These are phyloP conservation scores for Asteroscopus sphinx DNA, from an alignment of 2,888 invertebrate species.

Conservation along the genomic window DNA sequence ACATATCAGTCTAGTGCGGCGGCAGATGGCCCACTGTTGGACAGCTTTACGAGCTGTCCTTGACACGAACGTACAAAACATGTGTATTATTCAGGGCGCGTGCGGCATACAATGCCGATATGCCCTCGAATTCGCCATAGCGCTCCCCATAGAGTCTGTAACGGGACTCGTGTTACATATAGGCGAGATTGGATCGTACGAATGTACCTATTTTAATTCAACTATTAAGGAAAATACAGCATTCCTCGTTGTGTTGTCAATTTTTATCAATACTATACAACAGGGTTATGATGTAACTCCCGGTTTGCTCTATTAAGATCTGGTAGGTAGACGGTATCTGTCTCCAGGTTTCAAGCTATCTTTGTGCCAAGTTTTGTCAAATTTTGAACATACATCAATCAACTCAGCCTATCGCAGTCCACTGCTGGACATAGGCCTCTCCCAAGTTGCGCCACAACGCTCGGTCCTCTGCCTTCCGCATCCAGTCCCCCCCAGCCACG, in stretches of 20 bases:
- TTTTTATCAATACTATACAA: too few relatives aligned
- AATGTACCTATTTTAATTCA: neutral
- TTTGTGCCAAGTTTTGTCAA: too few relatives aligned
- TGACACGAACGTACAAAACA: constrained; percentile 50
- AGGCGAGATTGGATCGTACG: constrained; percentile 9
- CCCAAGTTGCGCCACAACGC: too few relatives aligned
- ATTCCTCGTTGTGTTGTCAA: neutral
- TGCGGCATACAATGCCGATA: constrained; percentile 56
- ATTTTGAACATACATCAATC: too few relatives aligned
- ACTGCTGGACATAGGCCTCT: too few relatives aligned
- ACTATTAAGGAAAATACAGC: constrained; percentile 6
- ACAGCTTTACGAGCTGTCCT: constrained; percentile 55
- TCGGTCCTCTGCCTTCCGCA: too few relatives aligned
- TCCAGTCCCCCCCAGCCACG: too few relatives aligned
- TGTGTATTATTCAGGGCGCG: constrained; percentile 67
- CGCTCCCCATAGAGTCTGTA: constrained; percentile 41
- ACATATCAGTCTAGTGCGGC: constrained; percentile 29
- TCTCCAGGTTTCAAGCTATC: too few relatives aligned
- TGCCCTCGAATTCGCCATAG: constrained; percentile 54
- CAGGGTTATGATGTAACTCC: too few relatives aligned
- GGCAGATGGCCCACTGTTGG: constrained; percentile 18
- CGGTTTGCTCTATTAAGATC: too few relatives aligned
- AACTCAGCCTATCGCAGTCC: too few relatives aligned
- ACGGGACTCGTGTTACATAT: constrained; percentile 42
- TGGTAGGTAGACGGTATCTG: too few relatives aligned